A percentile compares a stretch with the other conserved stretches of the same genome.
These are phyloP conservation scores for Microcebus ravelobensis DNA, from an alignment of 2,113 vertebrate species.

Conservation along the genomic window DNA sequence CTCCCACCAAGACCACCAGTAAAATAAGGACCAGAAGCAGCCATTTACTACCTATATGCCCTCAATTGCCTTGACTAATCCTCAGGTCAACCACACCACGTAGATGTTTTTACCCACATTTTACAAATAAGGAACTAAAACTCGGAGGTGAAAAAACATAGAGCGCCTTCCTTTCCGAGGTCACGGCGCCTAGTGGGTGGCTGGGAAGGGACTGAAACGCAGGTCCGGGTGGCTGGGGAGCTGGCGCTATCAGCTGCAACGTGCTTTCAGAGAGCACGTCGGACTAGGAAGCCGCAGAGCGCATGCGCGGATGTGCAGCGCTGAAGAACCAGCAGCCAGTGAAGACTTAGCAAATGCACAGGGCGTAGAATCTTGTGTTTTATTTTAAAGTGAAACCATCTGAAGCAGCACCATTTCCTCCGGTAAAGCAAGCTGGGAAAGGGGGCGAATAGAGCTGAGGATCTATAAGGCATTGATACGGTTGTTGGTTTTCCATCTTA, in stretches of 20 bases:
- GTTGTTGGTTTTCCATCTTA: background rate
- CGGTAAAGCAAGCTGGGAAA: constrained; percentile 40
- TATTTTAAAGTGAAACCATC: constrained; percentile 51
- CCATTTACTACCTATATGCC: background rate
- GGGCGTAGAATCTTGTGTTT: background rate
- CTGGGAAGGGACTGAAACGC: background rate
- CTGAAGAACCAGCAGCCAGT: accelerated
- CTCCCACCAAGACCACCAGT: background rate
- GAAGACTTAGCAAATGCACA: background rate
- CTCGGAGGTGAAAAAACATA: background rate
- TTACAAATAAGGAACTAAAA: constrained; percentile 21
- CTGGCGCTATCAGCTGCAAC: too few species aligned
- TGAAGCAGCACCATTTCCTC: constrained; percentile 4
- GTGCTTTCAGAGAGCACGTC: too few species aligned
- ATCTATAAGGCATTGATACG: background rate
- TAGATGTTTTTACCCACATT: background rate
- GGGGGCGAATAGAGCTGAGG: background rate
- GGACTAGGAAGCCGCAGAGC: background rate
- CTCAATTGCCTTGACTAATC: background rate
- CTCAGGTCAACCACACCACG: background rate
- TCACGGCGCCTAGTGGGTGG: background rate
- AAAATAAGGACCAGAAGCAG: background rate
- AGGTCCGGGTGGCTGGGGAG: background rate
- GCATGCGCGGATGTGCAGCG: background rate
- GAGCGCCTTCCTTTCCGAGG: background rate